Conservation (phyloP, 37 sponge, comb jelly and placozoan genomes). For the Halichondria panicea region DNA sequence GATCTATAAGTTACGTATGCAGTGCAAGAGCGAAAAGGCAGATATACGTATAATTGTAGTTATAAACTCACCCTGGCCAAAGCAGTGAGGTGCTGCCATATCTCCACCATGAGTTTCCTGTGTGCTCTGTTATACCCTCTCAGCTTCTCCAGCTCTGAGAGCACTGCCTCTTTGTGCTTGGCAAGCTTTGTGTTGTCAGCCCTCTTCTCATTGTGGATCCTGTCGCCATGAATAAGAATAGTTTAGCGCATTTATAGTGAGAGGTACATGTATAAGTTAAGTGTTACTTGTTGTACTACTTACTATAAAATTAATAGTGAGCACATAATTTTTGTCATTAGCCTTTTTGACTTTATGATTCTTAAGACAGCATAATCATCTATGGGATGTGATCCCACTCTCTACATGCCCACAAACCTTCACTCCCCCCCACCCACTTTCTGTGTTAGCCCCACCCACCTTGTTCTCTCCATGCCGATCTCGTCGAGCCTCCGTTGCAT, state of each 20-base stretch:
- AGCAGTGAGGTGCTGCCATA: constrained; percentile 79
- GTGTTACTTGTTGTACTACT: no score
- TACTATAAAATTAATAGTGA: no score
- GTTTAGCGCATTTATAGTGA: no score
- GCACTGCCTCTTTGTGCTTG: constrained; percentile 68
- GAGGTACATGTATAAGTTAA: no score
- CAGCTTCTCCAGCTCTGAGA: constrained; percentile 83
- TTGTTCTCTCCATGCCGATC: constrained; percentile 21
- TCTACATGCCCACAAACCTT: no score
- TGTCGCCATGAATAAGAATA: no score
- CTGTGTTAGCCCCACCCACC: no score
- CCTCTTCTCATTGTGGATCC: constrained; percentile 60
- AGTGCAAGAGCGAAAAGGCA: background rate
- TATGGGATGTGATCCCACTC: no score
- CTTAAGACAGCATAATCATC: no score
- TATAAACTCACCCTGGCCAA: constrained; percentile 57
- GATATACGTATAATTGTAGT: background rate
- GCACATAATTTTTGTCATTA: no score
- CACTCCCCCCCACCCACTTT: no score
- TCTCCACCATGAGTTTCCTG: constrained; percentile 74
- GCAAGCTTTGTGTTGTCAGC: constrained; percentile 55
- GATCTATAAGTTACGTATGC: background rate
- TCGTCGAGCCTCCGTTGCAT: constrained; percentile 63
- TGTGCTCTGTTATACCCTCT: constrained; percentile 59
- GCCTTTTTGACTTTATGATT: no score